Evolutionary conservation across 1,140 invertebrate genomes (phyloP).

Genomic region (Diploscapter pachys): DNA sequence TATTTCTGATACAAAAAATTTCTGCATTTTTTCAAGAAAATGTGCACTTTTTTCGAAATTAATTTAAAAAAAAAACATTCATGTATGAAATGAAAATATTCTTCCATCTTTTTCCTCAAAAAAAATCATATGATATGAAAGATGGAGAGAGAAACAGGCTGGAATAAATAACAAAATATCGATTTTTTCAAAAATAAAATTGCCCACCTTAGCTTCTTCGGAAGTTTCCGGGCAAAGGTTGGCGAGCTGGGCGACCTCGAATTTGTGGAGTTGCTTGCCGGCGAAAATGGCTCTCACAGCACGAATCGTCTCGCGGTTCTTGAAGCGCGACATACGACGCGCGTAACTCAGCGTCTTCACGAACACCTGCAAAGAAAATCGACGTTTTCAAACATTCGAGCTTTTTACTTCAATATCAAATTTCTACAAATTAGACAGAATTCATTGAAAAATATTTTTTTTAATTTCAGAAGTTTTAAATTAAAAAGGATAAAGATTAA

Average conservation of each 20-base stretch:
- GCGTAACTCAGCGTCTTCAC: slow-evolving; percentile 95
- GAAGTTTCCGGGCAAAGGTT: slow-evolving; percentile 96
- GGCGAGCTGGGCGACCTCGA: slow-evolving; percentile 91
- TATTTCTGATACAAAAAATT: no score
- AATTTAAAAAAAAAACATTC: no score
- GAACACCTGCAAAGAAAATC: slow-evolving; percentile 69
- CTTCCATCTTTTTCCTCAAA: no score
- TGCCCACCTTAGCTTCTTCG: slow-evolving; percentile 81
- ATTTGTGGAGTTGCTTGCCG: slow-evolving; percentile 94
- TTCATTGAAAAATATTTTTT: neutral
- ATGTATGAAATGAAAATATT: no score
- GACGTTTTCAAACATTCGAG: no score
- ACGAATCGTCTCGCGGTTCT: slow-evolving; percentile 94
- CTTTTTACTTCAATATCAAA: no score
- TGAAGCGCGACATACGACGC: slow-evolving; percentile 83
- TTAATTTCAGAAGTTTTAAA: neutral
- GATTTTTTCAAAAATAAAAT: neutral
- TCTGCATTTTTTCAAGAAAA: no score
- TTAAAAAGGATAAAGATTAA: neutral
- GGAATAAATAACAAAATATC: neutral
- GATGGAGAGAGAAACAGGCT: no score
- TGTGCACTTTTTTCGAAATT: no score
- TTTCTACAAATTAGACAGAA: neutral
- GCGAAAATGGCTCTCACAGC: slow-evolving; percentile 70
- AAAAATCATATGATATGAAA: no score